A percentile compares a stretch with the other conserved stretches of the same genome.
Evolutionary conservation across 1,140 invertebrate species (phyloP).

Genomic region (Samia ricini): DNA sequence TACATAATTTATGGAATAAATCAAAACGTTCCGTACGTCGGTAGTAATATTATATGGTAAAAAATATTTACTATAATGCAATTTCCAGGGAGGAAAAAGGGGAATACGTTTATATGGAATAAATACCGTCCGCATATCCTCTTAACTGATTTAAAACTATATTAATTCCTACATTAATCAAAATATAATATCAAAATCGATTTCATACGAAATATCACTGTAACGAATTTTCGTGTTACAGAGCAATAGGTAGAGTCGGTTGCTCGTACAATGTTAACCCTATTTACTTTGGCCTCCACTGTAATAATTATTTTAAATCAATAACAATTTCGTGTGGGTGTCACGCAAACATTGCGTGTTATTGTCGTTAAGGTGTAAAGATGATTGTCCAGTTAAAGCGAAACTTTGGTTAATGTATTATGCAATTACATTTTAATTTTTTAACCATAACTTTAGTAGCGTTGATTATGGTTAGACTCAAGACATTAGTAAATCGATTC

Average conservation of each 20-base stretch:
- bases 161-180: not conserved
- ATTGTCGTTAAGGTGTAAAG: not conserved
- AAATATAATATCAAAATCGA: not conserved
- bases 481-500: too few species aligned
- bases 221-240: not conserved
- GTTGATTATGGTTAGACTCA: too few species aligned
- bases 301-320: constrained; percentile 36
- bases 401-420: not conserved
- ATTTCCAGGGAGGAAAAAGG: too few species aligned
- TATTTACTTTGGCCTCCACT: constrained; percentile 14
- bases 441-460: not conserved
- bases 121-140: too few species aligned
- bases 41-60: too few species aligned
- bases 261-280: constrained; percentile 1
- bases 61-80: too few species aligned
- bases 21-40: too few species aligned
- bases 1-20: too few species aligned
- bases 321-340: constrained; percentile 30
- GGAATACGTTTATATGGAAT: too few species aligned
- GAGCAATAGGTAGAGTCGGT: not conserved
- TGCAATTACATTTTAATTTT: not conserved
- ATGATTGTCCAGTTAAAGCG: not conserved
- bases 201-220: not conserved
- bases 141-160: not conserved
- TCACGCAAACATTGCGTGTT: constrained; percentile 26